Evolutionary conservation across 2,888 invertebrate species (phyloP).

Genomic region (Furcula furcula): DNA sequence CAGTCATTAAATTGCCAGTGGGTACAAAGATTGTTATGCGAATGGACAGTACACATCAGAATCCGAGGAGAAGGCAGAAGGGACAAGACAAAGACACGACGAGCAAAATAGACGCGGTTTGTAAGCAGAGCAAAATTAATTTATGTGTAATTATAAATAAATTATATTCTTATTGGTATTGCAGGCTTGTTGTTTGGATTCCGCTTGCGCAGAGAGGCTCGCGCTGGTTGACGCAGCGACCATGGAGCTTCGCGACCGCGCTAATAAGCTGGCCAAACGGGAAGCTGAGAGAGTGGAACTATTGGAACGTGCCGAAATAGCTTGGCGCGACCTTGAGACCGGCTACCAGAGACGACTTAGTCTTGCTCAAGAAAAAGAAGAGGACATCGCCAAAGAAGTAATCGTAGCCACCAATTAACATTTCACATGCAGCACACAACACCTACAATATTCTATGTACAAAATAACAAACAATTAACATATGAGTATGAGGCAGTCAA

Average conservation of each 20-base stretch:
- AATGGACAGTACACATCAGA: constrained; percentile 29
- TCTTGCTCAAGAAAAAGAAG: constrained; percentile 55
- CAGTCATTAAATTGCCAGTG: constrained; percentile 56
- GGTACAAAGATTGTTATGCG: constrained; percentile 58
- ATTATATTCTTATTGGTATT: constrained; percentile 2
- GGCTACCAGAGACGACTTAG: constrained; percentile 56
- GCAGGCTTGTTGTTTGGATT: constrained; percentile 56
- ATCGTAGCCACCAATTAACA: too few species aligned
- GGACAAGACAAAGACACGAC: constrained; percentile 28
- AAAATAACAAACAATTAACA: too few species aligned
- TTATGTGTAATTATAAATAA: neutral
- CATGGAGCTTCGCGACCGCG: constrained; percentile 48
- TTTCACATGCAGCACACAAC: too few species aligned
- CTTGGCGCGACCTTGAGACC: constrained; percentile 65
- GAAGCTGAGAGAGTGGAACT: constrained; percentile 60
- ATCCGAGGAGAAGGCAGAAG: constrained; percentile 19
- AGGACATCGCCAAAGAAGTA: constrained; percentile 53
- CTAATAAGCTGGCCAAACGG: constrained; percentile 45
- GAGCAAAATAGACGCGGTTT: constrained; percentile 51
- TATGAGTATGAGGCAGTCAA: too few species aligned
- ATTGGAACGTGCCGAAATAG: constrained; percentile 63
- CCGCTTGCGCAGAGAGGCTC: constrained; percentile 44
- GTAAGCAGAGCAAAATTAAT: constrained; percentile 8
- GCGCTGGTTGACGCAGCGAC: constrained; percentile 43
- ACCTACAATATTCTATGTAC: too few species aligned